Evolutionary conservation across 1,140 invertebrate species (phyloP).

Genomic region (Onthophagus taurus): DNA sequence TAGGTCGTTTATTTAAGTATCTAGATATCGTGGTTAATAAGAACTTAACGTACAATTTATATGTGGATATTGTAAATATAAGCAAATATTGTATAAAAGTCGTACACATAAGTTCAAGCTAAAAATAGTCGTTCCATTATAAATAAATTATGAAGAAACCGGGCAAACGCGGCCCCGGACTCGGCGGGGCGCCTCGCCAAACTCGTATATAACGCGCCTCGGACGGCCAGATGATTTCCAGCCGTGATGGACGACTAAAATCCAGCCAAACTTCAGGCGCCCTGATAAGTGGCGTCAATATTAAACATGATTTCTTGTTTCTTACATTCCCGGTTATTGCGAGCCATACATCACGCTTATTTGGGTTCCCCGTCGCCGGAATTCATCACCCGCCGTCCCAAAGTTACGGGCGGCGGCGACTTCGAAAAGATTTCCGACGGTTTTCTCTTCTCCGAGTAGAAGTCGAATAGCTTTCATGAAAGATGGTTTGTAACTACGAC

Average conservation of each 20-base stretch:
- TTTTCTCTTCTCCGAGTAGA: too few species aligned
- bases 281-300: slow-evolving; percentile 35
- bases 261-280: slow-evolving; percentile 26
- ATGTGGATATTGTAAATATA: too few species aligned
- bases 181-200: slow-evolving; percentile 14
- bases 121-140: too few species aligned
- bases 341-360: slow-evolving; percentile 28
- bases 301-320: slow-evolving; percentile 36
- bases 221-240: slow-evolving; percentile 33
- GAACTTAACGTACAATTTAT: too few species aligned
- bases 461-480: too few species aligned
- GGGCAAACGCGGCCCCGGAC: slow-evolving; percentile 2
- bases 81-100: too few species aligned
- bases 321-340: slow-evolving; percentile 33
- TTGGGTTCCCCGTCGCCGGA: slow-evolving; percentile 21
- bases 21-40: too few species aligned
- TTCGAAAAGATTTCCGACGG: too few species aligned
- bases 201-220: slow-evolving; percentile 31
- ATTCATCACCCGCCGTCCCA: slow-evolving; percentile 8
- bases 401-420: too few species aligned
- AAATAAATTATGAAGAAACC: neutral
- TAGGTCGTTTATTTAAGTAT: too few species aligned
- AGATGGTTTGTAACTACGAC: too few species aligned
- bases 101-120: too few species aligned
- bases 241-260: slow-evolving; percentile 33